These are phyloP conservation scores for Haemorhous mexicanus DNA, from an alignment of 2,113 vertebrate genomes.

Conservation along the genomic window DNA sequence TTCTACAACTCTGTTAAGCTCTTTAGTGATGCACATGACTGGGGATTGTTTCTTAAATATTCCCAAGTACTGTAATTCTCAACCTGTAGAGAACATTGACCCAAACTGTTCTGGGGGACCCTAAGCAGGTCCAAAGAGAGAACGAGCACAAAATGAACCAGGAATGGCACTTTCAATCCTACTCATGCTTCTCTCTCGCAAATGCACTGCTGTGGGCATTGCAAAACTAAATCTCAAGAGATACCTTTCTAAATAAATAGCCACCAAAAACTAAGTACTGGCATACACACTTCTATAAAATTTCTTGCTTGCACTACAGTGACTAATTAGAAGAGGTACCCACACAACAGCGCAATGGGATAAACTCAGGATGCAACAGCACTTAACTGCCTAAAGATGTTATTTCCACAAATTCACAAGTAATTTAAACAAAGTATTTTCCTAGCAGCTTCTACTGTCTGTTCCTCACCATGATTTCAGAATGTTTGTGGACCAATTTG, in stretches of 20 bases:
- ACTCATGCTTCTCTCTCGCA: neutral
- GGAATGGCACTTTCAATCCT: neutral
- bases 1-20: neutral
- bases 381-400: neutral
- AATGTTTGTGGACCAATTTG: neutral
- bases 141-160: neutral
- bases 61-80: neutral
- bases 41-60: neutral
- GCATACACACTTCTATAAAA: neutral
- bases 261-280: neutral
- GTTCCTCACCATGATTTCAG: neutral
- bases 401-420: neutral
- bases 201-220: neutral
- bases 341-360: neutral
- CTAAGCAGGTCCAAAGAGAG: neutral
- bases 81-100: neutral
- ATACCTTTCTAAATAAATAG: neutral
- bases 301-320: neutral
- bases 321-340: neutral
- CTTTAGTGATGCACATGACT: neutral
- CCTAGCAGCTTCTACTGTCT: neutral
- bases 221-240: neutral
- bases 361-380: neutral
- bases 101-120: neutral
- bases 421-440: neutral